Base-by-base conservation (phyloP, 2,113 vertebrate genomes). In the Siniperca chuatsi region DNA sequence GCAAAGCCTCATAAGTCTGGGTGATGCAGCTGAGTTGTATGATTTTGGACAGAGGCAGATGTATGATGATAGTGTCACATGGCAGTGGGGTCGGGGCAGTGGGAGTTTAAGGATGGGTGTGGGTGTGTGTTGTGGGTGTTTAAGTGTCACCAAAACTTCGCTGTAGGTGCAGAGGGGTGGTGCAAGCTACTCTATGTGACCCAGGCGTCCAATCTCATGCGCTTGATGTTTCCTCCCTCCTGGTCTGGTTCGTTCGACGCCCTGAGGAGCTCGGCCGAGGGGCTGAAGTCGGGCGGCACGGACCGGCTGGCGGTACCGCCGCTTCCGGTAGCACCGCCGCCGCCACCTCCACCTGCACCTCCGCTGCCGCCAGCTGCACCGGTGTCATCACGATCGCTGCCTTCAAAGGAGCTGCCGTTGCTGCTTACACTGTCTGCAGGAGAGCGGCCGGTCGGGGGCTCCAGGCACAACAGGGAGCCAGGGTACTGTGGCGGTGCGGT, bases 191-290 rank as follows among this genome's bases (percentile, higher is more conserved):
- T 94, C 95, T 97, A 99, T 97, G 97, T 98, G 89, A 97, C 97
- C 98, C 98, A 99, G 92, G 97, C 87, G 88, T 99, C 98, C 88
- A 99, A 92, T 87, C 98, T 97, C 97, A 98, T 96, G 93, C 98
- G 97, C 91, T 99, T 99, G 82, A 97, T 95, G 9, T 96, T 96
- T 0, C 96, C 96, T 89, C 95, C 97, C 75, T 98, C 98, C 52
- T 96, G 96, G 95, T 98, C 94, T 0, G 94, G 91, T 87, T 98
- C 97, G n/a, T 92, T 87, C 4, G 94, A 90, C 6, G 95, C 93
- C 79, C 97, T 95, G 84, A 98, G 96, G 46, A 97, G 96, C 55
- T 97, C 97, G 13, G 96, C 86, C 0, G 97, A 92, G 0, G 96
- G 91, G 92, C 95, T 89, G 86, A 97, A 98, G 85, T 97, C 97